phyloP scores from a whole-genome alignment of 2,113 vertebrate genomes.

The Anolis sagrei region DNA sequence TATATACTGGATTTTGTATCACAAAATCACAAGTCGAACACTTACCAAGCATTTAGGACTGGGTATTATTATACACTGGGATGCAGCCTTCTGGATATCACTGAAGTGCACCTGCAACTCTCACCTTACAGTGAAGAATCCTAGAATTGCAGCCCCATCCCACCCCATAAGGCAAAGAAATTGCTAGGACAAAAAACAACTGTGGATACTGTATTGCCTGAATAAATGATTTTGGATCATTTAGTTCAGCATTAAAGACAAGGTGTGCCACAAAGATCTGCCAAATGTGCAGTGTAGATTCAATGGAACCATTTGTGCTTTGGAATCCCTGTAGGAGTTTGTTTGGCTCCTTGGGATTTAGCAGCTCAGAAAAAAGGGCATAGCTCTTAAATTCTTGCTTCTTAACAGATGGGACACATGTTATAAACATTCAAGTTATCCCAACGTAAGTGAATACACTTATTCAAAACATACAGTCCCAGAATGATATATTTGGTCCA shows the following conservation, averaged over 20 bases:
- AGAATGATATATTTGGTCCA: background rate
- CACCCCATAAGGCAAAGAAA: background rate
- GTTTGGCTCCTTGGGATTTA: background rate
- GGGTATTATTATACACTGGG: too few relatives aligned
- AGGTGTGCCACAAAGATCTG: background rate
- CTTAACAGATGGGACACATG: background rate
- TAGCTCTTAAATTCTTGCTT: background rate
- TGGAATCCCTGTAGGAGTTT: background rate
- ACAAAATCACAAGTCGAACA: too few relatives aligned
- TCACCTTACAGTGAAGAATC: too few relatives aligned
- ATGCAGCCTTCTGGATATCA: too few relatives aligned
- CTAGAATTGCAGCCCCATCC: too few relatives aligned
- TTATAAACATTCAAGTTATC: slow-evolving; percentile 2
- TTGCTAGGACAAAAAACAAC: background rate
- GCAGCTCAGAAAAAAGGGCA: background rate
- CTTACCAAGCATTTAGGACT: too few relatives aligned
- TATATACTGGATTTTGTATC: too few relatives aligned
- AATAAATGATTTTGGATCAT: background rate
- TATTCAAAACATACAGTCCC: background rate
- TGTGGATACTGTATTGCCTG: background rate
- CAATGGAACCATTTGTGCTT: background rate
- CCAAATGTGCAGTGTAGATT: background rate
- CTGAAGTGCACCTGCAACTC: too few relatives aligned
- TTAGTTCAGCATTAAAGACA: background rate
- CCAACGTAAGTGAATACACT: background rate